A percentile compares a stretch with the other conserved stretches of the same genome.
These are phyloP conservation scores for Sciaenops ocellatus DNA, from an alignment of 2,797 vertebrate species.

Conservation along the genomic window DNA sequence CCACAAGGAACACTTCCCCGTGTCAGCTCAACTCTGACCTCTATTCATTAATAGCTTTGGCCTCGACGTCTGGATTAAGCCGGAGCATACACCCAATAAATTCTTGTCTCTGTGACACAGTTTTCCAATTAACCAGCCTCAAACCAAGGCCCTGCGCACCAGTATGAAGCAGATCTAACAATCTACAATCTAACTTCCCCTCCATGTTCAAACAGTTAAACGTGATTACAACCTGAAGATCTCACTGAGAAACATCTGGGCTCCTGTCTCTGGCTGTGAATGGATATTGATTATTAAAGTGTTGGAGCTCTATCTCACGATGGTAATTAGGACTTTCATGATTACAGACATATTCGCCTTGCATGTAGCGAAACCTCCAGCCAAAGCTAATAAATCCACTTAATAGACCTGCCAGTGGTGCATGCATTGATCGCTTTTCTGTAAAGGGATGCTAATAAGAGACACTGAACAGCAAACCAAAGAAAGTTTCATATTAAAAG, in stretches of 20 bases:
- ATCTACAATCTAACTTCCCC: neutral
- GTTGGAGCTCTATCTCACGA: slow-evolving; percentile 13
- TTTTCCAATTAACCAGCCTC: neutral
- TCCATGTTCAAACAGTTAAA: neutral
- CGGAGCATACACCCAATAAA: neutral
- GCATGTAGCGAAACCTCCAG: slow-evolving; percentile 24
- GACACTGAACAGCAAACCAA: neutral
- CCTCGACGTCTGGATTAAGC: neutral
- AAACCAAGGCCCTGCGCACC: neutral
- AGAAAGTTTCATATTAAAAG: neutral
- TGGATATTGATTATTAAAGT: slow-evolving; percentile 44
- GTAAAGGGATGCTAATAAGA: slow-evolving; percentile 2
- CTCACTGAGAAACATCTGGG: slow-evolving; percentile 1
- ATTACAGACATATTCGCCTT: slow-evolving; percentile 34
- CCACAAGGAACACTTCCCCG: neutral
- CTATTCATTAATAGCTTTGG: neutral
- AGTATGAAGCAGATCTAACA: neutral
- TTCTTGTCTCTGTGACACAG: neutral
- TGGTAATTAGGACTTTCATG: slow-evolving; percentile 42
- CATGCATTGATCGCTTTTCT: slow-evolving; percentile 18
- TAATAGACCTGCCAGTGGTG: slow-evolving; percentile 33
- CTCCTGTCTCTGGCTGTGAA: slow-evolving; percentile 21
- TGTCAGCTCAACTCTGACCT: neutral
- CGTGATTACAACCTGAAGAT: slow-evolving; percentile 10
- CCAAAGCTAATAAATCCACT: slow-evolving; percentile 26